Evolutionary conservation across 2,797 vertebrate species (phyloP), one percentile per base, ranked within the genome.

Genomic region (Orestias chungarensis): DNA sequence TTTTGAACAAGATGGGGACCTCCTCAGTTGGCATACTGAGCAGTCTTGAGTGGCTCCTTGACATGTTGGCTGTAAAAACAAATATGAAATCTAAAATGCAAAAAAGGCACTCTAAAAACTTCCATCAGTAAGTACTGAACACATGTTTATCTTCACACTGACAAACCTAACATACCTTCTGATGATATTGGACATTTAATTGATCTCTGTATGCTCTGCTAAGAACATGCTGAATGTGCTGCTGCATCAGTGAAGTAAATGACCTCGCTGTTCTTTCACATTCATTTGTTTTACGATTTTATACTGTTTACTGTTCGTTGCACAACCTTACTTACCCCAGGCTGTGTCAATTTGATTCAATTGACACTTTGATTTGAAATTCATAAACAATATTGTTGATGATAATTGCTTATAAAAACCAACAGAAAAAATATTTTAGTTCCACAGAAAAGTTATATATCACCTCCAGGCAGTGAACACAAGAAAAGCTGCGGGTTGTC

Each of bases 291-390:
- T 73, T 83, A 73, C 27, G 81, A 81, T 89, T 79, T 84, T 65
- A 47, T 43, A 14, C 65, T 79, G 68, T 68, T 76, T 86, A 84
- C 83, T 69, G 85, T 86, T 87, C 83, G 47, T 33, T 35, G 44
- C 69, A 81, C 75, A 76, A 82, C 82, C 75, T 52, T 38, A 3
- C 71, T 62, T 74, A 80, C 75, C 12, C 57, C 52, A 38, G 72
- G 77, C 77, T 71, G 68, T 40, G 84, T 76, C 86, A 87, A n/a
- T n/a, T n/a, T n/a, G n/a, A n/a, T n/a, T n/a, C n/a, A n/a, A n/a
- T n/a, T n/a, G n/a, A n/a, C n/a, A n/a, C n/a, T n/a, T n/a, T n/a
- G n/a, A n/a, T n/a, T n/a, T n/a, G n/a, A n/a, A n/a, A n/a, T n/a
- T n/a, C n/a, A n/a, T n/a, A n/a, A n/a, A n/a, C n/a, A n/a, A n/a